Percentiles rank a stretch among this genome's conserved stretches.
These are phyloP conservation scores for Agrilus biguttatus DNA, from an alignment of 2,888 invertebrate species.

Conservation along the genomic window DNA sequence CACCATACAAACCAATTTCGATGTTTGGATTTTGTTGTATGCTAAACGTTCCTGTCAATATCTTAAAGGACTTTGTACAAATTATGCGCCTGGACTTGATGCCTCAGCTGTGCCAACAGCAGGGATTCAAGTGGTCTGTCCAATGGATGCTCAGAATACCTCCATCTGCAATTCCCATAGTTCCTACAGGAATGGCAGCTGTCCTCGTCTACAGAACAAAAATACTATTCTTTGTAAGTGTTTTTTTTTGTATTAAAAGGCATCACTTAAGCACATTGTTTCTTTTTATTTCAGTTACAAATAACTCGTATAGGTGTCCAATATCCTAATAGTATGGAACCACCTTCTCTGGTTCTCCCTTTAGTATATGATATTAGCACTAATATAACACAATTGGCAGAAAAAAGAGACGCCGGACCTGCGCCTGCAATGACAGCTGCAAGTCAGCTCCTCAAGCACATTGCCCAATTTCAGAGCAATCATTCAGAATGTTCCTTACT, in stretches of 20 bases:
- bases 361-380: slow-evolving; percentile 78
- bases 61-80: slow-evolving; percentile 84
- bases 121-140: slow-evolving; percentile 71
- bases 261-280: background rate
- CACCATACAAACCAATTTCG: slow-evolving; percentile 83
- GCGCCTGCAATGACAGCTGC: slow-evolving; percentile 48
- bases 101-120: slow-evolving; percentile 43
- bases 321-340: slow-evolving; percentile 46
- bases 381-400: slow-evolving; percentile 77
- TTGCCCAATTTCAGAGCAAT: slow-evolving; percentile 56
- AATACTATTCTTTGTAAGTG: slow-evolving; percentile 81
- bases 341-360: slow-evolving; percentile 67
- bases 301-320: slow-evolving; percentile 52
- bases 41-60: slow-evolving; percentile 70
- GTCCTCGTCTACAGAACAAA: slow-evolving; percentile 74
- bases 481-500: slow-evolving; percentile 75
- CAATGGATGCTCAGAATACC: slow-evolving; percentile 89
- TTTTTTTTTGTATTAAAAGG: background rate
- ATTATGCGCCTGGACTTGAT: slow-evolving; percentile 58
- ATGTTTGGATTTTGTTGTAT: slow-evolving; percentile 75
- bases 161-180: slow-evolving; percentile 71
- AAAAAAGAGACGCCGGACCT: slow-evolving; percentile 55
- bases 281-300: slow-evolving; percentile 43
- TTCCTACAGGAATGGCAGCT: slow-evolving; percentile 81
- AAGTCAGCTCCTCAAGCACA: slow-evolving; percentile 49